Evolutionary conservation across 2,888 invertebrate species (phyloP).

Genomic region (Drosophila atripex): DNA sequence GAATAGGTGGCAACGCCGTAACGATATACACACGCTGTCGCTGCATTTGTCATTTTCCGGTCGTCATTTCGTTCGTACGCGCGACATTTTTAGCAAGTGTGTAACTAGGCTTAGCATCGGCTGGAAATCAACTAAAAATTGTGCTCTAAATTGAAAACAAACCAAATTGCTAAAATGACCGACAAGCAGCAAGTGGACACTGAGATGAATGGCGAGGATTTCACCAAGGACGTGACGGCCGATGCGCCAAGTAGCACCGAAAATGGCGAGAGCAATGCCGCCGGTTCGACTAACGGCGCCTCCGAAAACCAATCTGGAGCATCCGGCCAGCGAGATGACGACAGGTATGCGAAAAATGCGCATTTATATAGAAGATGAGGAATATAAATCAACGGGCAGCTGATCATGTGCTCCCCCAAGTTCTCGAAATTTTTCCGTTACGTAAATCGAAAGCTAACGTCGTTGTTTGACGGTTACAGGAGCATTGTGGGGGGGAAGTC

Average conservation of each 20-base stretch:
- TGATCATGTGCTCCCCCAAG: constrained; percentile 68
- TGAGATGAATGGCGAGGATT: constrained; percentile 91
- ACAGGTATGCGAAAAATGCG: constrained; percentile 86
- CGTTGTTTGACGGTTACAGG: constrained; percentile 62
- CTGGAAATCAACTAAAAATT: constrained; percentile 45
- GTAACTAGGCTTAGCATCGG: constrained; percentile 41
- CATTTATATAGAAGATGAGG: constrained; percentile 17
- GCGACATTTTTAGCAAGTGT: constrained; percentile 77
- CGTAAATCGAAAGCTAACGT: constrained; percentile 77
- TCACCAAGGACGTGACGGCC: constrained; percentile 89
- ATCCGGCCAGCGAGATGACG: constrained; percentile 88
- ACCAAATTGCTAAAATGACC: constrained; percentile 83
- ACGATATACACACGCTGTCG: constrained; percentile 67
- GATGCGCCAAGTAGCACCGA: constrained; percentile 83
- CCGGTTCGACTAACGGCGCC: constrained; percentile 83
- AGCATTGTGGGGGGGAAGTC: constrained; percentile 58
- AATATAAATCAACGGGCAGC: constrained; percentile 22
- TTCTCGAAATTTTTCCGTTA: constrained; percentile 64
- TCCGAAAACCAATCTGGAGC: constrained; percentile 62
- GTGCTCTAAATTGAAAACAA: constrained; percentile 60
- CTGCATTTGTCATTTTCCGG: constrained; percentile 83
- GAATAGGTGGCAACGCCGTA: constrained; percentile 57
- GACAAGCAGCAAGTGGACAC: constrained; percentile 85
- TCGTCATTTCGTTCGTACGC: constrained; percentile 79
- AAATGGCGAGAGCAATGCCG: constrained; percentile 85